A percentile compares a stretch with the other conserved stretches of the same genome.
These are phyloP conservation scores for Betta splendens DNA, from an alignment of 2,797 vertebrate species.

Conservation along the genomic window DNA sequence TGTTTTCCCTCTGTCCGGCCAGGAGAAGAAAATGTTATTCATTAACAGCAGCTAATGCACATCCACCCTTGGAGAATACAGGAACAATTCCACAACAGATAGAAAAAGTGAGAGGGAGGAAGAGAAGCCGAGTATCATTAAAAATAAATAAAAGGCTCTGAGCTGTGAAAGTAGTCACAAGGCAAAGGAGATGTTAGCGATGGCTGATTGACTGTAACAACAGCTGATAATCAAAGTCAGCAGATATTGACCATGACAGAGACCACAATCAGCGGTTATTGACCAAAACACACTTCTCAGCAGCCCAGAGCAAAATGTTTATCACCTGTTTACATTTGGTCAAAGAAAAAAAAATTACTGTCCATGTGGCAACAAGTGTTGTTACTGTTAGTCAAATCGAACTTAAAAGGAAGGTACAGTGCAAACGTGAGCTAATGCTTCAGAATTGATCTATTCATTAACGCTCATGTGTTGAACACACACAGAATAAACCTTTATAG, in stretches of 20 bases:
- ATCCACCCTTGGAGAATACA: slow-evolving; percentile 61
- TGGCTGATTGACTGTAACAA: slow-evolving; percentile 74
- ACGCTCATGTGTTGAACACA: slow-evolving; percentile 5
- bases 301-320: slow-evolving; percentile 56
- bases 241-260: slow-evolving; percentile 76
- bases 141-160: slow-evolving; percentile 72
- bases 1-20: slow-evolving; percentile 57
- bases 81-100: slow-evolving; percentile 60
- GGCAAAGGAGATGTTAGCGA: slow-evolving; percentile 65
- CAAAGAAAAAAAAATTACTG: slow-evolving; percentile 44
- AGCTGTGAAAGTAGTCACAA: slow-evolving; percentile 57
- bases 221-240: slow-evolving; percentile 76
- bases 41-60: slow-evolving; percentile 73
- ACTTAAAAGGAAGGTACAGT: slow-evolving; percentile 1
- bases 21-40: slow-evolving; percentile 51
- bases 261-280: slow-evolving; percentile 72
- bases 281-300: slow-evolving; percentile 60
- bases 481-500: too few species aligned
- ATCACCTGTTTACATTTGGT: slow-evolving; percentile 51
- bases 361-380: slow-evolving; percentile 10
- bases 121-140: slow-evolving; percentile 51
- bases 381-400: slow-evolving; percentile 31
- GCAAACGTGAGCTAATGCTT: slow-evolving; percentile 2
- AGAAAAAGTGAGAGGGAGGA: slow-evolving; percentile 50
- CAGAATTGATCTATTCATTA: slow-evolving; percentile 2